Evolutionary conservation across 2,888 invertebrate species (phyloP), one percentile per base, ranked within the genome.

Genomic region (Torymus tubicola): DNA sequence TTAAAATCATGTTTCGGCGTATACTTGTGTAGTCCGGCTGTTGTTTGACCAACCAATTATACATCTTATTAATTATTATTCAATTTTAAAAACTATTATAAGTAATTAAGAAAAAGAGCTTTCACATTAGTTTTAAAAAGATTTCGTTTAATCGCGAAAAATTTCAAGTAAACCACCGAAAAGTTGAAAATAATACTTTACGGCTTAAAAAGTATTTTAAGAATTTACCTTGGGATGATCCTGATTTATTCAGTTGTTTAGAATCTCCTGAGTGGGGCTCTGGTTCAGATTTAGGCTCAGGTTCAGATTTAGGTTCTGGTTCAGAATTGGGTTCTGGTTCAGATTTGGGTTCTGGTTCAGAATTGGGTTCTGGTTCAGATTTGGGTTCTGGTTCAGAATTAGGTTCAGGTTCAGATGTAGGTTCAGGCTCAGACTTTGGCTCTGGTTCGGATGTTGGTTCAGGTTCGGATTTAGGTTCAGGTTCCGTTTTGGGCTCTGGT

Each of bases 1-100:
- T 96, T 97, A 91, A 97, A 96, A 88, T 97, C 97, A 85, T 95
- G 95, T 74, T 95, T 94, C 0, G 97, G 97, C 0, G 95, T 95
- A 88, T 96, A 97, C 82, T 89, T 90, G 84, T 89, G 87, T 10
- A 79, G 60, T 0, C 73, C 78, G 13, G 53, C 61, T n/a, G 24
- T 58, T 55, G 65, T 50, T 52, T 70, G 74, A 68, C 18, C 42
- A 53, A 57, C 64, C 64, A 68, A 18, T 57, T 70, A 5, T 5
- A 31, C 4, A 31, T 31, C 0, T 31, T 31, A 31, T 31, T 31
- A 31, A 31, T 4, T 5, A 3, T 31, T 31, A 31, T 31, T 31
- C 31, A 31, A 5, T 31, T 31, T 31, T 31, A 5, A 1, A 31
- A 31, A 31, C 3, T 31, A 31, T 5, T 31, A 31, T 31, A 31